Percentiles rank a stretch among this genome's conserved stretches.
These are phyloP conservation scores for Acrossocheilus fasciatus DNA, from an alignment of 2,797 vertebrate species.

Conservation along the genomic window DNA sequence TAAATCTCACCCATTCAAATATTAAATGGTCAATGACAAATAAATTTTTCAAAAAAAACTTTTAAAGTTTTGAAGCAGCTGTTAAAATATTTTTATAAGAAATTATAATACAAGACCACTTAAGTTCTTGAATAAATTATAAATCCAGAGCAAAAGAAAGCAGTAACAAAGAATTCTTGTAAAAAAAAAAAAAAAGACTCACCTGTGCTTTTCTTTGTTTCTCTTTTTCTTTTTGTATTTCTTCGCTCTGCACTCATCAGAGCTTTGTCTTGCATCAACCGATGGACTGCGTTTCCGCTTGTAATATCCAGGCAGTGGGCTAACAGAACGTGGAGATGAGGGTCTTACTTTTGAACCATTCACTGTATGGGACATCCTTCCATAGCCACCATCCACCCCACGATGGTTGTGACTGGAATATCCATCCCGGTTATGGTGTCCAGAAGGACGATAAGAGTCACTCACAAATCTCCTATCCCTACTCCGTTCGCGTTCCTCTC, in stretches of 20 bases:
- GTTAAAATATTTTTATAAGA: not conserved
- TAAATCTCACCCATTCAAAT: not conserved
- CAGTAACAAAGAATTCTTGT: no score
- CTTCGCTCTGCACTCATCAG: constrained; percentile 74
- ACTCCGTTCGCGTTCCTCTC: constrained; percentile 59
- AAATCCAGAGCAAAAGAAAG: not conserved
- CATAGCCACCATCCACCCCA: constrained; percentile 57
- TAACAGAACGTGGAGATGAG: constrained; percentile 59
- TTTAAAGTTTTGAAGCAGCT: not conserved
- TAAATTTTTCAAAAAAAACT: not conserved
- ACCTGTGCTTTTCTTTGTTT: constrained; percentile 86
- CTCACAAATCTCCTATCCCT: constrained; percentile 70
- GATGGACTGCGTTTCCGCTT: constrained; percentile 69
- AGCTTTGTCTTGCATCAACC: constrained; percentile 54
- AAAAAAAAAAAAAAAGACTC: not conserved
- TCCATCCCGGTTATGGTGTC: constrained; percentile 27
- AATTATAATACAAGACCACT: not conserved
- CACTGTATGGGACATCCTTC: constrained; percentile 65
- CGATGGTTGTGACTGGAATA: constrained; percentile 62
- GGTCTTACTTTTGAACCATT: constrained; percentile 64
- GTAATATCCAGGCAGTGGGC: constrained; percentile 51
- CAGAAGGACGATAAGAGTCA: constrained; percentile 60
- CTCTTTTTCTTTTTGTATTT: constrained; percentile 95
- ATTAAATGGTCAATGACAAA: not conserved
- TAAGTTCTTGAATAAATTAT: not conserved